Base-by-base conservation (phyloP, 92 coral and sea anemone species). In the Desmophyllum pertusum region DNA sequence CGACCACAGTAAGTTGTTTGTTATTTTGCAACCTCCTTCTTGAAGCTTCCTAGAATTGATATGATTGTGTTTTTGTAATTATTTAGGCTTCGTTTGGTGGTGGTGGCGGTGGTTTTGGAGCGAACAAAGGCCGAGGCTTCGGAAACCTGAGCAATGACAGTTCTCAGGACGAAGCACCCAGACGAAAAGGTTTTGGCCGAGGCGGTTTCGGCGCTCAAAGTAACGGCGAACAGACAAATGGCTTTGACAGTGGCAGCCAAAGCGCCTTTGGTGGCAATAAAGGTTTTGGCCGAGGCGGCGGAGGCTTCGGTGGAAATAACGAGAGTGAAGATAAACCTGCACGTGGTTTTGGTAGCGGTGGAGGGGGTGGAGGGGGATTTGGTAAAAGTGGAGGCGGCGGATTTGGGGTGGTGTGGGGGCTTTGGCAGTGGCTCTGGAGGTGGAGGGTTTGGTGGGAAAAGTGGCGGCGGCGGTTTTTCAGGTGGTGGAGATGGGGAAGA, bases 141-240 rank as follows among this genome's bases (percentile, higher is more conserved):
- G 88, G 90, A 42, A 69, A 48, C 3, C 31, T 63, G 37, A 67
- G 81, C 25, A 78, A 35, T 64, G 78, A 76, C 80, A 65, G 74
- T 53, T 57, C 86, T 0, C 29, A 38, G 15, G 89, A 89, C 0
- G 91, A 80, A 80, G 75, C 85, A 70, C 89, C 80, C 5, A 84
- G 92, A 40, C 86, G 89, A 42, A 91, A 91, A 69, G 93, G 93
- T 4, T 91, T 91, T 50, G 95, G 95, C 7, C 90, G 94, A 4
- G 94, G 94, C 5, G 91, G 91, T 17, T 67, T 78, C 69, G 91
- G 85, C 63, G 30, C 18, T 45, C 36, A 39, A 39, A 84, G 21
- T 11, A 76, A 48, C 81, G 46, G 74, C 66, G 82, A 66, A 62
- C 52, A 38, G 33, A 52, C 75, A 14, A 76, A 65, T 75, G 87